Evolutionary conservation across 2,113 vertebrate species (phyloP), one percentile per base, ranked within the genome.

Genomic region (Hypanus sabinus): DNA sequence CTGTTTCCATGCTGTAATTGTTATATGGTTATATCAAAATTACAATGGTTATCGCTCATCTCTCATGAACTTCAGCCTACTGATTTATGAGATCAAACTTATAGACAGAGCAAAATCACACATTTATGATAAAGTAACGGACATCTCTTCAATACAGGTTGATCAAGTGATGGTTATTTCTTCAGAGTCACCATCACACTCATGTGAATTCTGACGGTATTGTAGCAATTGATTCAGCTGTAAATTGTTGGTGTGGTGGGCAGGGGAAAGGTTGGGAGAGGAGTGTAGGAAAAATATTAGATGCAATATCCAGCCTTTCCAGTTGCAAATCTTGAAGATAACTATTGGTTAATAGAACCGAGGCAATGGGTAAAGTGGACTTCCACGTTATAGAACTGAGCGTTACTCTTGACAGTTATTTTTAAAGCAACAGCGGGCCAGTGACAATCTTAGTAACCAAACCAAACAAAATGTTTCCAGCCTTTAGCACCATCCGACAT

Each of bases 401-500:
- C 22, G 8, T 18, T 14, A 93, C 33, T 5, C 16, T 65, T 27
- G 36, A 65, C 62, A 38, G 90, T 38, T 46, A 75, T 11, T 20
- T 75, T 36, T 38, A 70, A 30, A 38, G 68, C 9, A 11, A 27
- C 30, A 0, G 4, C 24, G 9, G 55, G 18, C 4, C 18, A 30
- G 68, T 55, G 90, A 73, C 22, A 93, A 7, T 62, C 33, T 24
- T 27, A 93, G 38, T 38, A 55, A 55, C 71, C 36, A 6, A 3
- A 68, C 55, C 22, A 27, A 30, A 38, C n/a, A 36, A 30, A 93
- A 27, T 75, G 91, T 93, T 93, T 93, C 91, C 91, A 75, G 38
- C 91, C 38, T 55, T 68, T 5, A 55, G 73, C 85, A 55, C 70
- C 91, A 93, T 22, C 70, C 0, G 38, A 75, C 68, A 73, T 55